A percentile compares a stretch with the other conserved stretches of the same genome.
Evolutionary conservation across 2,113 vertebrate species (phyloP).

Genomic region (Tringa solitaria): DNA sequence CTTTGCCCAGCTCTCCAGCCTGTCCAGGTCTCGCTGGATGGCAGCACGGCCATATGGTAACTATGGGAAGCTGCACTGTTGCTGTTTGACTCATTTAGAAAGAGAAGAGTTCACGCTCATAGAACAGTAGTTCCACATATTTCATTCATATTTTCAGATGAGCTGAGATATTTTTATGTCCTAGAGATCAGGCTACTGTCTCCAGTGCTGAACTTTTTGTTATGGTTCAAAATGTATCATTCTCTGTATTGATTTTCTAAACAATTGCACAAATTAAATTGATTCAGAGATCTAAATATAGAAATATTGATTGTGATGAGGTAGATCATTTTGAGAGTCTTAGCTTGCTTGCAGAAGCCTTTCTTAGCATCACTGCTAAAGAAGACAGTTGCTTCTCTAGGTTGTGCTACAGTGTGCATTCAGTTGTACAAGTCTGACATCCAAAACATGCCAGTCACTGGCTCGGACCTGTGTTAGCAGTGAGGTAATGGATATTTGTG

Average conservation of each 20-base stretch:
- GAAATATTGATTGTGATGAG: background rate
- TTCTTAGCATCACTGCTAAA: background rate
- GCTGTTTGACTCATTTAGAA: background rate
- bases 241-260: background rate
- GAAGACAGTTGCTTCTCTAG: background rate
- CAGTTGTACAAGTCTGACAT: background rate
- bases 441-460: background rate
- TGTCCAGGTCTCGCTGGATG: no score
- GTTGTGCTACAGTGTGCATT: background rate
- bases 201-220: background rate
- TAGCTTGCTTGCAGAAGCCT: background rate
- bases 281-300: background rate
- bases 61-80: background rate
- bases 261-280: background rate
- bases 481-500: background rate
- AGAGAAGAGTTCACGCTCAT: background rate
- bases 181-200: background rate
- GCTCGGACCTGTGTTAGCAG: background rate
- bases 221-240: background rate
- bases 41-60: no score
- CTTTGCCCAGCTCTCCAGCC: no score
- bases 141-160: background rate
- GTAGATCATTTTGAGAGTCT: background rate
- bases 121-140: background rate
- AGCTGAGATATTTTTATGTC: background rate